A percentile compares a stretch with the other conserved stretches of the same genome.
phyloP scores from a whole-genome alignment of 2,888 invertebrate species.

The Stenotaenia linearis region DNA sequence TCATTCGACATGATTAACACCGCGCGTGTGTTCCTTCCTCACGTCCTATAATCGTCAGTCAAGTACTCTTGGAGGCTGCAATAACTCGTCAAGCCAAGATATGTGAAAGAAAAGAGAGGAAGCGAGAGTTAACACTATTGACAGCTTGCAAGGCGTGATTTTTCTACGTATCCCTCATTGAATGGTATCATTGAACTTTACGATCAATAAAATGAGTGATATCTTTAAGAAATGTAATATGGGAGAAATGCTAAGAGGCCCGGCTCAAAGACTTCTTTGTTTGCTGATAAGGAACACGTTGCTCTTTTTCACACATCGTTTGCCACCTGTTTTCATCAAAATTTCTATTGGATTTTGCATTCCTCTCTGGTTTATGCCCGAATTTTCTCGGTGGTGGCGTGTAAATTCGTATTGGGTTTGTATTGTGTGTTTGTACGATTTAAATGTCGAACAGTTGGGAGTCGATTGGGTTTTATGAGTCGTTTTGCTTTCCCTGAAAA shows the following conservation, averaged over 20 bases:
- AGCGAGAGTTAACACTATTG: neutral
- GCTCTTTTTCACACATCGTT: constrained; percentile 9
- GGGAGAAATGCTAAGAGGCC: neutral
- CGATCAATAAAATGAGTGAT: constrained; percentile 14
- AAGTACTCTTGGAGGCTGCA: neutral
- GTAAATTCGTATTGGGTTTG: neutral
- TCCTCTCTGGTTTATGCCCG: neutral
- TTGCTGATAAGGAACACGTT: constrained; percentile 15
- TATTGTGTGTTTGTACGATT: neutral
- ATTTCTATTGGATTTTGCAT: neutral
- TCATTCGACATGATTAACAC: constrained; percentile 10
- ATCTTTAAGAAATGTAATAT: constrained; percentile 5
- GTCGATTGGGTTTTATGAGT: neutral
- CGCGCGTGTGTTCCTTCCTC: neutral
- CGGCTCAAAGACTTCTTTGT: neutral
- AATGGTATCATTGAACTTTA: constrained; percentile 12
- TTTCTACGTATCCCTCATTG: constrained; percentile 3
- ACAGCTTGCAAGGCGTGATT: constrained; percentile 13
- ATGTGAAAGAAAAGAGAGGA: neutral
- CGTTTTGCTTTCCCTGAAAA: neutral
- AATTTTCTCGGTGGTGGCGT: neutral
- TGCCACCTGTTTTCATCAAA: neutral
- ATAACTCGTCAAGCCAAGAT: neutral
- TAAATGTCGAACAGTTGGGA: neutral
- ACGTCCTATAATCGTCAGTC: constrained; percentile 15